A percentile compares a stretch with the other conserved stretches of the same genome.
phyloP scores from a whole-genome alignment of 2,113 vertebrate species.

The Brienomyrus brachyistius region DNA sequence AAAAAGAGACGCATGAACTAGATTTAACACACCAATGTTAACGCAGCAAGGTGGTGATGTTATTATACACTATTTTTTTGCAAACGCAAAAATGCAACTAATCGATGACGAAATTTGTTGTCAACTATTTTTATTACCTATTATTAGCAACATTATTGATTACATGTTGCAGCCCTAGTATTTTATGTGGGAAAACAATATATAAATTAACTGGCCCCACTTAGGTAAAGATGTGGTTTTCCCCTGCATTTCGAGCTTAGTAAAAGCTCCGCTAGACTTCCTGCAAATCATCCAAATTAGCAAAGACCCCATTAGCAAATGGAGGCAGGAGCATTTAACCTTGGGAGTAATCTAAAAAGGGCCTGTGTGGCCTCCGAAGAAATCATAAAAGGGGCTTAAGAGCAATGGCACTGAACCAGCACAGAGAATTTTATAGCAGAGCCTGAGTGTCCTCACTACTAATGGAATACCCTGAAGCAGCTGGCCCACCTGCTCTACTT shows the following conservation, averaged over 20 bases:
- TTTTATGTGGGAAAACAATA: neutral
- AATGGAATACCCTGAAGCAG: neutral
- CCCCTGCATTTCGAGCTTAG: slow-evolving; percentile 4
- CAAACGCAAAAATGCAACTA: neutral
- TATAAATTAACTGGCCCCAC: neutral
- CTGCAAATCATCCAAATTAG: slow-evolving; percentile 16
- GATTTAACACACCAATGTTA: neutral
- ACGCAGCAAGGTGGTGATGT: neutral
- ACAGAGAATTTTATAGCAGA: neutral
- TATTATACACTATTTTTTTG: neutral
- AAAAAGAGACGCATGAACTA: neutral
- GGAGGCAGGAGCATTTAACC: slow-evolving; percentile 4
- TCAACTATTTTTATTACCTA: neutral
- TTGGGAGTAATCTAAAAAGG: slow-evolving; percentile 11
- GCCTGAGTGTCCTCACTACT: neutral
- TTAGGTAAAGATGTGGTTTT: neutral
- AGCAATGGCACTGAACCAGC: neutral
- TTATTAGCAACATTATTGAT: neutral
- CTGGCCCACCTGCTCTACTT: slow-evolving; percentile 16
- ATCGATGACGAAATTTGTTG: neutral
- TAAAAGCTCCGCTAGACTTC: slow-evolving; percentile 11
- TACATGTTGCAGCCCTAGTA: neutral
- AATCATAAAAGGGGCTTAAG: slow-evolving; percentile 23
- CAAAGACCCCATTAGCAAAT: slow-evolving; percentile 15
- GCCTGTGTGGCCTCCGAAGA: neutral